Evolutionary conservation across 2,888 invertebrate species (phyloP), one percentile per base, ranked within the genome.

Genomic region (Yponomeuta cagnagella): DNA sequence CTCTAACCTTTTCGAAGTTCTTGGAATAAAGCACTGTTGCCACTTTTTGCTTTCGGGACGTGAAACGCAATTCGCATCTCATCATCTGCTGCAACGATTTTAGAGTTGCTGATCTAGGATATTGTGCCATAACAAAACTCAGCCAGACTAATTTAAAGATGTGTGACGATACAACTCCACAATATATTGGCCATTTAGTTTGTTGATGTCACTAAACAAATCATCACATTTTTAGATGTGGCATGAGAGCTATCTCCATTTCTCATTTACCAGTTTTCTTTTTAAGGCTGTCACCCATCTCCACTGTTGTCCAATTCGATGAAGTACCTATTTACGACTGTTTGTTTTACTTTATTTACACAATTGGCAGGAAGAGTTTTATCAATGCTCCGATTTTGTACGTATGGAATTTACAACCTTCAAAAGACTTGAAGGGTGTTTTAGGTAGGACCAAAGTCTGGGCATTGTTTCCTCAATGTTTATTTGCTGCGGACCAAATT

Each of bases 331-430:
- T 12, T 72, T 70, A 68, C 48, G 70, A 72, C n/a, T 23, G 68
- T 65, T 70, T 77, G 52, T 71, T 77, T 77, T 78, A 72, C 33
- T 75, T 80, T 78, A 75, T 74, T 76, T 78, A 82, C 76, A 72
- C 74, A 74, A 86, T 89, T 81, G 88, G 86, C 82, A 77, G 78
- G 77, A 23, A 63, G 48, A 48, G 52, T 58, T 12, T 58, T 2
- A 15, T 58, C 52, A 58, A 15, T 58, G 52, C 52, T 58, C 52
- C 15, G 52, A 15, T 58, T 58, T 58, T 58, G 15, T 12, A 9
- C 43, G 9, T 43, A 43, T 43, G 6, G 3, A 1, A 58, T 58
- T 58, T 15, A 15, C 12, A 15, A 58, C 52, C 15, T 2, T 12
- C 52, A 52, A 15, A 58, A 58, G 12, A 58, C 43, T 43, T 43